Evolutionary conservation across 2,888 invertebrate species (phyloP).

Genomic region (Scaptomyza caliginosa): DNA sequence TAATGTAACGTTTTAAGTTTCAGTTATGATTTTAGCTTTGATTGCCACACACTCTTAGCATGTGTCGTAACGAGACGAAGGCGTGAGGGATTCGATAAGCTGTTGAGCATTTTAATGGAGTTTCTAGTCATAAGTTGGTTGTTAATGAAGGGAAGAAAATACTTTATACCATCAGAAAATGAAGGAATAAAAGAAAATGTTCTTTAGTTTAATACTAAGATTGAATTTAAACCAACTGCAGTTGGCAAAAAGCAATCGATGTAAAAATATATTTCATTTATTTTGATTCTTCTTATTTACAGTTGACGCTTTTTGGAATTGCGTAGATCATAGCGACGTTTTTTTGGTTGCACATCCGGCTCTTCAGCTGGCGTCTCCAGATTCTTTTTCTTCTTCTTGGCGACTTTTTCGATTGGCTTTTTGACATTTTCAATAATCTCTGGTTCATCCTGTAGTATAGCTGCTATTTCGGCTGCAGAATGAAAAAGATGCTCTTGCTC

Average conservation of each 20-base stretch:
- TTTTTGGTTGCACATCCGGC: constrained; percentile 9
- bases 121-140: background rate
- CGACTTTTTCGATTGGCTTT: background rate
- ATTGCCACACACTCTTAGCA: constrained; percentile 16
- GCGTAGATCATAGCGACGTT: constrained; percentile 56
- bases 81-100: constrained; percentile 55
- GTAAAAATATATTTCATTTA: background rate
- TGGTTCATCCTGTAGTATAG: background rate
- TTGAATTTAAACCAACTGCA: too few species aligned
- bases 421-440: background rate
- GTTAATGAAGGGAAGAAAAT: background rate
- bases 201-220: too few species aligned
- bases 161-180: too few species aligned
- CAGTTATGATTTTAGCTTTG: constrained; percentile 5
- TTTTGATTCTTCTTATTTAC: background rate
- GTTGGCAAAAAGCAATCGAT: too few species aligned
- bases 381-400: constrained; percentile 6
- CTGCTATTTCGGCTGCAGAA: constrained; percentile 2
- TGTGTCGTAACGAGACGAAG: constrained; percentile 51
- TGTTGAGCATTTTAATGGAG: constrained; percentile 53
- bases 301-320: constrained; percentile 33
- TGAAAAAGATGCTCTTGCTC: constrained; percentile 5
- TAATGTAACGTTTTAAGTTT: constrained; percentile 51
- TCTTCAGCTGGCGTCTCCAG: background rate
- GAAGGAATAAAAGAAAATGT: too few species aligned